Base-by-base conservation (phyloP, 2,888 invertebrate genomes). In the Lepidocyrtinus sp. region DNA sequence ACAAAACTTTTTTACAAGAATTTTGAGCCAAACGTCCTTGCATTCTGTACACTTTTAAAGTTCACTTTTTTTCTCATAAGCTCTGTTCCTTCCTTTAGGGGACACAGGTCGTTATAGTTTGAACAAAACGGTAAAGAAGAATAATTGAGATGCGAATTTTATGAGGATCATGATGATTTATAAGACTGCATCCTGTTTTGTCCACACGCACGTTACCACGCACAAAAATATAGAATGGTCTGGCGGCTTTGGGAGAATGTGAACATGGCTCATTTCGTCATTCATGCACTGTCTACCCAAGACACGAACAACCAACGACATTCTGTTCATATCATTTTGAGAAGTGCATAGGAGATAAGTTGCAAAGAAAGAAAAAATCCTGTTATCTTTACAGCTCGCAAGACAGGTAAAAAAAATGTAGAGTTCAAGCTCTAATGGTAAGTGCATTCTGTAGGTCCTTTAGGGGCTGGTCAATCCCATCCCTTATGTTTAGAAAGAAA, bases 21-120 rank as follows among this genome's bases (percentile, higher is more conserved):
- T 50, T 50, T 50, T 17, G 2, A 50, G 50, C 50, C 50, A 50
- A 50, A 50, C 50, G 50, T 50, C 50, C 50, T 50, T 50, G 50
- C 50, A 50, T 36, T 50, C 50, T 50, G 2, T 12, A n/a, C 17
- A n/a, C 50, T 17, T 50, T 50, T 17, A 50, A 50, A 15, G 12
- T 7, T 17, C 50, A 2, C 17, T 50, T 2, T 50, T 17, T 12
- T 12, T 36, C 5, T 5, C 15, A 50, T 12, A n/a, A 1, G 2
- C 2, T 50, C 17, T 15, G 5, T 17, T 36, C 12, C 50, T 50
- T 15, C 5, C 50, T 17, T 50, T 15, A n/a, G 17, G 50, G 50
- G 17, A 50, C 5, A 12, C 15, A 50, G 2, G 50, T 17, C 50
- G 50, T 50, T 50, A 50, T 50, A 50, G 17, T 17, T 50, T 50